phyloP scores from a whole-genome alignment of 2,797 vertebrate species.

The Lophura swinhoii region DNA sequence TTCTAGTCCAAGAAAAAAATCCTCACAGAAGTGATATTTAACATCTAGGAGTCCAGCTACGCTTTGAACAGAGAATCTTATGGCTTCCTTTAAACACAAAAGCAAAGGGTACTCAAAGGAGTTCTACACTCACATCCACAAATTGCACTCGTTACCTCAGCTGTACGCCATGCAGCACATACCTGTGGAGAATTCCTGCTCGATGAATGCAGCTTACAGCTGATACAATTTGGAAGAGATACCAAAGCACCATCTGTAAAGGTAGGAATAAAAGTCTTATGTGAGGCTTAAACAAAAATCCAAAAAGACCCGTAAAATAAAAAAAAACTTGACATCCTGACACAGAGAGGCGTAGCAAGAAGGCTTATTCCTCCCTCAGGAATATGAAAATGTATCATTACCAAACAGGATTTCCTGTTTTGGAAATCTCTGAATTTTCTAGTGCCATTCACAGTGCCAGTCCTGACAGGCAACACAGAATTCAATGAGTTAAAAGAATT shows the following conservation, averaged over 20 bases:
- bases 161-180: background rate
- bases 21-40: background rate
- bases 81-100: background rate
- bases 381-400: background rate
- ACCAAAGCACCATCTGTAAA: slow-evolving; percentile 94
- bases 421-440: background rate
- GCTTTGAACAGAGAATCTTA: background rate
- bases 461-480: background rate
- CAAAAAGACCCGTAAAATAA: background rate
- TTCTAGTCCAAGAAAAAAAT: background rate
- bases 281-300: background rate
- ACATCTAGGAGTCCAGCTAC: background rate
- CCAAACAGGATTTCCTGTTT: background rate
- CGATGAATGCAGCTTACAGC: slow-evolving; percentile 97
- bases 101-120: background rate
- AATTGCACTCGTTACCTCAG: background rate
- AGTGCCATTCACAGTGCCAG: background rate
- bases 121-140: background rate
- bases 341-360: background rate
- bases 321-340: rapidly evolving
- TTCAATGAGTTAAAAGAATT: background rate
- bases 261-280: slow-evolving; percentile 5
- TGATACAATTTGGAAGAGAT: slow-evolving; percentile 95
- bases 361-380: background rate
- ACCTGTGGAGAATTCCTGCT: slow-evolving; percentile 97